A percentile compares a stretch with the other conserved stretches of the same genome.
These are phyloP conservation scores for Hipposideros armiger DNA, from an alignment of 2,113 vertebrate genomes.

Conservation along the genomic window DNA sequence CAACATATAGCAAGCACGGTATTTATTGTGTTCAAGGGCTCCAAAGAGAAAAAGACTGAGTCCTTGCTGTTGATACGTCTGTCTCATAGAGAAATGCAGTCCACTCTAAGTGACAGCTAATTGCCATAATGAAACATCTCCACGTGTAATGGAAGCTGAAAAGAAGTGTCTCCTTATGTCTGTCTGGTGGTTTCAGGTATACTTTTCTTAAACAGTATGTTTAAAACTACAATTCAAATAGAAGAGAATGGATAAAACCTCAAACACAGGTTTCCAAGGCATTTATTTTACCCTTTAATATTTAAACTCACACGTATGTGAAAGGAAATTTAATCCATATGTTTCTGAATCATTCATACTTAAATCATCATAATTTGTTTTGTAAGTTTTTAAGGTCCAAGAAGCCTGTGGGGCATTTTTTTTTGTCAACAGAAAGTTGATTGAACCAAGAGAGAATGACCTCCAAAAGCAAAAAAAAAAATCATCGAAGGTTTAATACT, in stretches of 20 bases:
- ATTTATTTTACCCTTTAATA: constrained; percentile 59
- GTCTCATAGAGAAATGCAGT: not conserved
- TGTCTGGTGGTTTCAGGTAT: not conserved
- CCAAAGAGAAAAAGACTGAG: not conserved
- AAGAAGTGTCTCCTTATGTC: not conserved
- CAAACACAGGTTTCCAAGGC: constrained; percentile 39
- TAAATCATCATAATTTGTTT: constrained; percentile 72
- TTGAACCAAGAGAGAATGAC: constrained; percentile 2
- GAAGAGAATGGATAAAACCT: not conserved
- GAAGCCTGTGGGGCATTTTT: constrained; percentile 10
- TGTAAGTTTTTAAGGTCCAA: constrained; percentile 62
- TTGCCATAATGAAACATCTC: not conserved
- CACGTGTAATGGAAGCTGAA: not conserved
- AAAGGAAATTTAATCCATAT: constrained; percentile 73
- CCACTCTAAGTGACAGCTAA: not conserved
- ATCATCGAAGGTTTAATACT: not conserved
- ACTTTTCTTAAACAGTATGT: not conserved
- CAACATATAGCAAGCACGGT: not conserved
- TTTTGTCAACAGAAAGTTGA: constrained; percentile 59
- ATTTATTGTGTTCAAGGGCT: not conserved
- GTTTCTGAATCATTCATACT: constrained; percentile 71
- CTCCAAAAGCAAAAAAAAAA: constrained; percentile 24
- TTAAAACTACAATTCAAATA: constrained; percentile 54
- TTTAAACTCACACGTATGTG: constrained; percentile 54
- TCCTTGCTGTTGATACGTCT: not conserved